These are phyloP conservation scores for Trichacis sp. DNA, from an alignment of 2,888 invertebrate species.

Conservation along the genomic window DNA sequence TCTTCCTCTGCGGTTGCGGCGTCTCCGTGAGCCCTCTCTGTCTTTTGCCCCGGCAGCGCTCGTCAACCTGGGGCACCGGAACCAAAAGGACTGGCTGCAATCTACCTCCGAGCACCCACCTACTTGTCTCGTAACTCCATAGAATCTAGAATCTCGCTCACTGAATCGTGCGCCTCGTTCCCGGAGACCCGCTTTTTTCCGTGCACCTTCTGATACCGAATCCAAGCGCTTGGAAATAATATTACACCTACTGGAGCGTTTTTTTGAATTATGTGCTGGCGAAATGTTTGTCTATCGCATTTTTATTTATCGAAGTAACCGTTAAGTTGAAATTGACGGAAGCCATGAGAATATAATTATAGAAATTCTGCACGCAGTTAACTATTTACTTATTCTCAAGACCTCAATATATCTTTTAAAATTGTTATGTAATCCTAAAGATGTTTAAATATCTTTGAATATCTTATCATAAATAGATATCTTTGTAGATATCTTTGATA, in stretches of 20 bases:
- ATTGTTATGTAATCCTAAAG: too few relatives aligned
- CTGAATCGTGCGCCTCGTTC: slow-evolving; percentile 12
- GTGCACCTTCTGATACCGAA: neutral
- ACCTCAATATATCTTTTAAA: too few relatives aligned
- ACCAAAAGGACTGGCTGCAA: slow-evolving; percentile 35
- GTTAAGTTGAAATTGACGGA: too few relatives aligned
- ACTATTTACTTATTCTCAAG: too few relatives aligned
- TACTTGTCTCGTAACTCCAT: slow-evolving; percentile 34
- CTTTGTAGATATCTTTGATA: too few relatives aligned
- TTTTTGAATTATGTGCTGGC: too few relatives aligned
- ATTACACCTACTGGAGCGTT: neutral
- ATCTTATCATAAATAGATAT: too few relatives aligned
- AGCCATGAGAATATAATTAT: too few relatives aligned
- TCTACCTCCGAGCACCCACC: slow-evolving; percentile 27
- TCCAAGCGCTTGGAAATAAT: neutral
- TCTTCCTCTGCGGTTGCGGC: slow-evolving; percentile 15
- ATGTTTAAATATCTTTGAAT: too few relatives aligned
- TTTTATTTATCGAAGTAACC: too few relatives aligned
- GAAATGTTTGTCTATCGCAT: too few relatives aligned
- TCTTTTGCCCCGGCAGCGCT: slow-evolving; percentile 23
- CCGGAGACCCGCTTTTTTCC: neutral
- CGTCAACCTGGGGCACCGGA: slow-evolving; percentile 37
- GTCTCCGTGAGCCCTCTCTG: slow-evolving; percentile 19
- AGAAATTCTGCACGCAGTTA: too few relatives aligned
- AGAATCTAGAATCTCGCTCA: slow-evolving; percentile 17